A percentile compares a stretch with the other conserved stretches of the same genome.
phyloP scores from a whole-genome alignment of 2,113 vertebrate genomes.

The Phainopepla nitens region DNA sequence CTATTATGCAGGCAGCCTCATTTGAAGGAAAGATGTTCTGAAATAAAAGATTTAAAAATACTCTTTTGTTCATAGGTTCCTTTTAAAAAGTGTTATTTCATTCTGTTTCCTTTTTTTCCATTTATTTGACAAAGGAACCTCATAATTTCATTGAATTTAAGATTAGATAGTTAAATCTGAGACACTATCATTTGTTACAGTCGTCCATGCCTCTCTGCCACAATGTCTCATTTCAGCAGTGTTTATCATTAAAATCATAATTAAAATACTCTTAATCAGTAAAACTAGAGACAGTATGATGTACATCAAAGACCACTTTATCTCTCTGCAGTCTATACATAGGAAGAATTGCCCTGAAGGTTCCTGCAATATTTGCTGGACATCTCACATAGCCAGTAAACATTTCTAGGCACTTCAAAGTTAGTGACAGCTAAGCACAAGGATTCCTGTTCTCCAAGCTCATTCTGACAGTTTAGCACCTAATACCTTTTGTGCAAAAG shows the following conservation, averaged over 20 bases:
- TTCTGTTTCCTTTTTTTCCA: not conserved
- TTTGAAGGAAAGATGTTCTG: not conserved
- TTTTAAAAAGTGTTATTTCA: not conserved
- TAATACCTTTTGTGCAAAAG: not conserved
- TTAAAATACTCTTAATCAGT: not conserved
- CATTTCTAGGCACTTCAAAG: not conserved
- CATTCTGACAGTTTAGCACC: not conserved
- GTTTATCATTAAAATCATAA: not conserved
- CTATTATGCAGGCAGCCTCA: not conserved
- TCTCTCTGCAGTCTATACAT: not conserved
- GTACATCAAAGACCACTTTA: not conserved
- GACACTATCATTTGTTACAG: not conserved
- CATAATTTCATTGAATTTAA: not conserved
- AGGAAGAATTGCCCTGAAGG: not conserved
- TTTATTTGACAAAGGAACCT: not conserved
- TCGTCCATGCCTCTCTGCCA: not conserved
- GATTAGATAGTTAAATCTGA: not conserved
- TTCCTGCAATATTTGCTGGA: not conserved
- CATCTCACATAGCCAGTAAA: not conserved
- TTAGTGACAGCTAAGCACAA: not conserved
- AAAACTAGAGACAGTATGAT: not conserved
- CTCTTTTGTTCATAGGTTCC: not conserved
- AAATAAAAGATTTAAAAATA: conserved; percentile 38
- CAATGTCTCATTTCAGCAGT: not conserved
- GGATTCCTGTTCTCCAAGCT: not conserved